A percentile compares a stretch with the other conserved stretches of the same genome.
Conservation (phyloP, 2,888 invertebrate genomes). For the Diaphora mendica region DNA sequence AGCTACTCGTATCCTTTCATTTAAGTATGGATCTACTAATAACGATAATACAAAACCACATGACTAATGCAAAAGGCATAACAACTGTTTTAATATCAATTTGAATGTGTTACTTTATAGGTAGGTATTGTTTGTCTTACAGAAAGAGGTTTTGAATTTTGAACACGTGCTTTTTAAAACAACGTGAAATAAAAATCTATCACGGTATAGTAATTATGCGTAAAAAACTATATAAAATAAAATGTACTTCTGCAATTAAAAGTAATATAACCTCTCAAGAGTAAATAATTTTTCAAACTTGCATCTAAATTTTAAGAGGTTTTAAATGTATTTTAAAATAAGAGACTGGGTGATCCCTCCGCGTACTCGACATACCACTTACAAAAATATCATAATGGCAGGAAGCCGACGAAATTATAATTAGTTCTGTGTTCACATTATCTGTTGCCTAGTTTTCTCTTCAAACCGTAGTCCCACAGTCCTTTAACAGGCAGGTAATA, state of each 20-base stretch:
- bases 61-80: neutral
- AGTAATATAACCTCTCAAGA: neutral
- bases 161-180: neutral
- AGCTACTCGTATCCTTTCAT: neutral
- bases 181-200: neutral
- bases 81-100: neutral
- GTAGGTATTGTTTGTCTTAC: neutral
- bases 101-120: neutral
- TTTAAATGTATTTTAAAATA: neutral
- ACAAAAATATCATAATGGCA: neutral
- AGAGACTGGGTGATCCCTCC: neutral
- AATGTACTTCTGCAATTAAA: neutral
- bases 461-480: neutral
- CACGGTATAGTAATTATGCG: neutral
- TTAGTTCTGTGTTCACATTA: too few relatives aligned
- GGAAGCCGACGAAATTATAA: neutral
- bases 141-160: neutral
- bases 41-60: neutral
- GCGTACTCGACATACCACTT: neutral
- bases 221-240: neutral
- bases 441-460: neutral
- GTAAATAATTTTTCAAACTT: neutral
- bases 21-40: neutral
- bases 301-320: neutral
- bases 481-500: neutral